Evolutionary conservation across 2,888 invertebrate species (phyloP), one percentile per base, ranked within the genome.

Genomic region (Leucozona laternaria): DNA sequence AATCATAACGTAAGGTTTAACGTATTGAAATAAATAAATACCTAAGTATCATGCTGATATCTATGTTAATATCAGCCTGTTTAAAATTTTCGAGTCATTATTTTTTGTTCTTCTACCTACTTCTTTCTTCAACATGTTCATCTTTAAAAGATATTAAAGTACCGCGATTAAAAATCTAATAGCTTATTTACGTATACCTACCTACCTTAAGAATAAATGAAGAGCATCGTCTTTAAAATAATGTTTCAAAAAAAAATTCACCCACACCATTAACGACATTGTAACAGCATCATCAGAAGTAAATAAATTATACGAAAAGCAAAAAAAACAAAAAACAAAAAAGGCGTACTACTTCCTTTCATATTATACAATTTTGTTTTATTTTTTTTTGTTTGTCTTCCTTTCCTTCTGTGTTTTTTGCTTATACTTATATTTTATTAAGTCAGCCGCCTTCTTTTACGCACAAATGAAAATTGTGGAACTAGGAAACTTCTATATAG

Each of bases 401-500:
- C 11, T 43, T 17, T 62, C 13, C 5, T 71, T 31, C 43, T 28
- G 11, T 76, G 62, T 58, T 62, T 53, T 37, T 53, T 31, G 31
- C 68, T 81, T 78, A 75, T 82, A 64, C 68, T 81, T 78, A 75
- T 82, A 64, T 82, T 78, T 82, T 82, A 79, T 75, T 82, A 68
- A 68, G 50, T 40, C 81, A 81, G 78, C 78, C 78, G 75, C 81
- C 78, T 75, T 58, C 75, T 75, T 82, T 75, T 82, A 86, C 86
- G 86, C 86, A 86, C 86, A 73, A 86, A 86, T 50, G 70, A 73
- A 53, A 86, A 85, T 60, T 73, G 75, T 86, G 86, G 88, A 88
- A 88, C 86, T 88, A 88, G 88, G 88, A 87, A 87, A 82, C 72
- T 86, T 88, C 71, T 88, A 87, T 78, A 80, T 72, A 85, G 89